Evolutionary conservation across 1,140 invertebrate genomes (phyloP).

Genomic region (Bradynema listronoti): DNA sequence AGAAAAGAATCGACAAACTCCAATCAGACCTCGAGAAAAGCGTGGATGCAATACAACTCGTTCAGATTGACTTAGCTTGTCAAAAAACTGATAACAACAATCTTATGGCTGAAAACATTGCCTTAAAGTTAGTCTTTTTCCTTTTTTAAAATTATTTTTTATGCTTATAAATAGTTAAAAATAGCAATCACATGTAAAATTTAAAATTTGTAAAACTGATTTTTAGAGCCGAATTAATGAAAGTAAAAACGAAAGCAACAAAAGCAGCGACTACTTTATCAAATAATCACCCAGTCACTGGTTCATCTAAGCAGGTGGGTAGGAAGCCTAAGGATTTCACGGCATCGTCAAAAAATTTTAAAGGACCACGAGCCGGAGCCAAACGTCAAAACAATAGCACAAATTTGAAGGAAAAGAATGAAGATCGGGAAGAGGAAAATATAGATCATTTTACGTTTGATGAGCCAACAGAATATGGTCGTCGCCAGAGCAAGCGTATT

Average conservation of each 20-base stretch:
- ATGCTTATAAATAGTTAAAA: too few relatives aligned
- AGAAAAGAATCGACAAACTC: constrained; percentile 26
- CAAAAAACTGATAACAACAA: constrained; percentile 38
- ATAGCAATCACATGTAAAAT: too few relatives aligned
- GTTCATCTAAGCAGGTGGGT: background rate
- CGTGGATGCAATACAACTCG: constrained; percentile 20
- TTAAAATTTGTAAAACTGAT: too few relatives aligned
- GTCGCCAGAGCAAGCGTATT: constrained; percentile 28
- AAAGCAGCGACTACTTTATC: too few relatives aligned
- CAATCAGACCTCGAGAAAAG: constrained; percentile 26
- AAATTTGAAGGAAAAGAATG: background rate
- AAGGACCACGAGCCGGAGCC: background rate
- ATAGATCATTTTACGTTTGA: background rate
- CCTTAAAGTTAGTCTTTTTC: constrained; percentile 28
- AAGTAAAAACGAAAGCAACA: too few relatives aligned
- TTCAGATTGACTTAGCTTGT: constrained; percentile 30
- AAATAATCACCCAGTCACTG: too few relatives aligned
- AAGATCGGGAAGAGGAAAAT: background rate
- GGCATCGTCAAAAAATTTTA: background rate
- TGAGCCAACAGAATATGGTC: constrained; percentile 15
- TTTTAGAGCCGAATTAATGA: too few relatives aligned
- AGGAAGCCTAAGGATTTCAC: background rate
- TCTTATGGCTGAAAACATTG: constrained; percentile 27
- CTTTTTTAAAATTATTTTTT: too few relatives aligned
- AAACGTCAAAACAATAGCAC: background rate